phyloP scores from a whole-genome alignment of 2,888 invertebrate genomes.

The Macrophya alboannulata region DNA sequence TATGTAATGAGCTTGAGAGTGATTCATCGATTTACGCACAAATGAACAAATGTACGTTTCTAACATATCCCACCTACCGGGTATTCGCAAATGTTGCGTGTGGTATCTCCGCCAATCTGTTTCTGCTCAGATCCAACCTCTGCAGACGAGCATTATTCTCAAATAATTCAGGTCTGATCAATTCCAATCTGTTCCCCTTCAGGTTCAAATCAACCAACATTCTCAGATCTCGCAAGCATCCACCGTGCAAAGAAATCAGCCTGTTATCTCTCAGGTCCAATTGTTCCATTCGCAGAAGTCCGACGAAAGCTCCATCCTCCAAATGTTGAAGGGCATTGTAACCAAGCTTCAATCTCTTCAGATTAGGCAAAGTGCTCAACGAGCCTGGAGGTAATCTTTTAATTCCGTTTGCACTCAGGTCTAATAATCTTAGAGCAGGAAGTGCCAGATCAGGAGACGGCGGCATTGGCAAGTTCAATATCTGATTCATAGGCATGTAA shows the following conservation, averaged over 20 bases:
- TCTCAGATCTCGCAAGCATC: constrained; percentile 84
- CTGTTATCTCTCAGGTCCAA: constrained; percentile 90
- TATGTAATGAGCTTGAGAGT: background rate
- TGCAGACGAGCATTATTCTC: constrained; percentile 85
- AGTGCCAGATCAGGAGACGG: constrained; percentile 87
- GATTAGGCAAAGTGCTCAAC: constrained; percentile 85
- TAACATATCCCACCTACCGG: constrained; percentile 71
- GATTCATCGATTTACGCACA: background rate
- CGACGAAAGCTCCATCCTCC: constrained; percentile 87
- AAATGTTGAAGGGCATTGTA: constrained; percentile 88
- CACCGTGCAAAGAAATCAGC: constrained; percentile 85
- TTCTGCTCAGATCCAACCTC: constrained; percentile 88
- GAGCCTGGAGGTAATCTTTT: constrained; percentile 86
- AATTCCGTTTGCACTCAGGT: constrained; percentile 89
- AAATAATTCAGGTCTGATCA: constrained; percentile 86
- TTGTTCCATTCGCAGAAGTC: constrained; percentile 86
- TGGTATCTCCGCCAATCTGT: constrained; percentile 87
- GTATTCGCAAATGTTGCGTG: constrained; percentile 83
- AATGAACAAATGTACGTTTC: background rate
- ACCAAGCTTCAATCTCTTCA: constrained; percentile 87
- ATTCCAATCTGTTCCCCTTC: constrained; percentile 89
- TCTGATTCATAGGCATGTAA: constrained; percentile 87
- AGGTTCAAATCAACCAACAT: constrained; percentile 88
- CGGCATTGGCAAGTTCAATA: constrained; percentile 84
- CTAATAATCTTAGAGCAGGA: constrained; percentile 88